Percentiles rank a stretch among this genome's conserved stretches.
phyloP scores from a whole-genome alignment of 2,888 invertebrate species.

The Polyommatus iphigenia region DNA sequence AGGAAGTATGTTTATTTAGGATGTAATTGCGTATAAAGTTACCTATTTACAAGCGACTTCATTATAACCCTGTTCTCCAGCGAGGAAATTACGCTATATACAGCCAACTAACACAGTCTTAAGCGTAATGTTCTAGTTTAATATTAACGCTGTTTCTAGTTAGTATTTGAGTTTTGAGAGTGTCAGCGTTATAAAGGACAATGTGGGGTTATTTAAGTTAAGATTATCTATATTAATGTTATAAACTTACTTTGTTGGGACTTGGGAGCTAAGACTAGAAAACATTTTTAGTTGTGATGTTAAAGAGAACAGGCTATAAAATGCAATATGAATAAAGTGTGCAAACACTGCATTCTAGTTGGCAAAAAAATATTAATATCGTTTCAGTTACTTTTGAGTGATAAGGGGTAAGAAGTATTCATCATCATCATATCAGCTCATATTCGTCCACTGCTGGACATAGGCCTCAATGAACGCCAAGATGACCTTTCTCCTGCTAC shows the following conservation, averaged over 20 bases:
- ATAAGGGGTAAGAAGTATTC: too few relatives aligned
- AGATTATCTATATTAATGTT: neutral
- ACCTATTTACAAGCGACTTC: neutral
- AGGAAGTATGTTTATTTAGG: neutral
- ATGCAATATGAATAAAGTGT: too few relatives aligned
- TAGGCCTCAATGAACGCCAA: too few relatives aligned
- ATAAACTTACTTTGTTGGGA: neutral
- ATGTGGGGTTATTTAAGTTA: neutral
- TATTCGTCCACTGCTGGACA: too few relatives aligned
- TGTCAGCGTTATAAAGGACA: neutral
- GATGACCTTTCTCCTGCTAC: too few relatives aligned
- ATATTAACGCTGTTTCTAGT: neutral
- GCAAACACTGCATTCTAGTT: too few relatives aligned
- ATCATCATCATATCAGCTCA: too few relatives aligned
- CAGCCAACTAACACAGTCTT: neutral
- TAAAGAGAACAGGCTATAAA: too few relatives aligned
- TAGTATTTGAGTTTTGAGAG: neutral
- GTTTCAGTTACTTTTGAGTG: too few relatives aligned
- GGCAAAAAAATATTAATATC: too few relatives aligned
- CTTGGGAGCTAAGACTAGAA: neutral
- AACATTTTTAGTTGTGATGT: neutral
- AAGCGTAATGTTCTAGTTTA: neutral
- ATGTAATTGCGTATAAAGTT: conserved; percentile 11
- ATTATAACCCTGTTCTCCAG: neutral
- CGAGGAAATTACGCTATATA: neutral